phyloP scores from a whole-genome alignment of 2,888 invertebrate genomes.

The Prosopocoilus inquinatus region DNA sequence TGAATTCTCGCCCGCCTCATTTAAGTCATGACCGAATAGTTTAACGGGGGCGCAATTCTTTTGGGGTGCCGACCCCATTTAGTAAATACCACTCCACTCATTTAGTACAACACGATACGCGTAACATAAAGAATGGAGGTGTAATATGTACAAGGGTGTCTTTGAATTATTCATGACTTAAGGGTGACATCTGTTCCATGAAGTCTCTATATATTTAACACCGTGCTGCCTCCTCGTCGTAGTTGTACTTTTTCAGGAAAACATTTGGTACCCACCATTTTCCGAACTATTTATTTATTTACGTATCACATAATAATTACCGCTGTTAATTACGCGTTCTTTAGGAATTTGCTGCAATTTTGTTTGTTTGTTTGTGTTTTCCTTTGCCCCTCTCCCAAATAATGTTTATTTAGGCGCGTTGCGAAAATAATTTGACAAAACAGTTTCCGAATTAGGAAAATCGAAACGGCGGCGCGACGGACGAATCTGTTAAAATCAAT shows the following conservation, averaged over 20 bases:
- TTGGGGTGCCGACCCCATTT: conserved; percentile 24
- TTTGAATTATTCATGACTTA: conserved; percentile 36
- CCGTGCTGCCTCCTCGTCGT: conserved; percentile 27
- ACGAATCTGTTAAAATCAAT: conserved; percentile 20
- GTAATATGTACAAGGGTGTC: conserved; percentile 31
- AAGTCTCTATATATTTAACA: conserved; percentile 27
- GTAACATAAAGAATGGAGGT: conserved; percentile 34
- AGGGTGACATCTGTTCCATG: conserved; percentile 33
- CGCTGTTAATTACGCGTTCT: no score
- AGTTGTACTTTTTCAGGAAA: conserved; percentile 28
- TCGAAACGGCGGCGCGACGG: neutral
- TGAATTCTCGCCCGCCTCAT: conserved; percentile 36
- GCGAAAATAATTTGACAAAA: neutral
- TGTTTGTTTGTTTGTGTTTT: no score
- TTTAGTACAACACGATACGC: conserved; percentile 36
- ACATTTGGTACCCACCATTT: no score
- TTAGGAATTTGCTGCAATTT: no score
- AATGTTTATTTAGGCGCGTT: neutral
- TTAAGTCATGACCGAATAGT: conserved; percentile 33
- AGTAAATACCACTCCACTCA: conserved; percentile 32
- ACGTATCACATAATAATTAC: no score
- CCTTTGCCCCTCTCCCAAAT: neutral
- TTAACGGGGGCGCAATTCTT: conserved; percentile 22
- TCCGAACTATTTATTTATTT: neutral
- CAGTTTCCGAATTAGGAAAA: no score